Conservation (phyloP, 1,140 invertebrate species). For the Cherax destructor region DNA sequence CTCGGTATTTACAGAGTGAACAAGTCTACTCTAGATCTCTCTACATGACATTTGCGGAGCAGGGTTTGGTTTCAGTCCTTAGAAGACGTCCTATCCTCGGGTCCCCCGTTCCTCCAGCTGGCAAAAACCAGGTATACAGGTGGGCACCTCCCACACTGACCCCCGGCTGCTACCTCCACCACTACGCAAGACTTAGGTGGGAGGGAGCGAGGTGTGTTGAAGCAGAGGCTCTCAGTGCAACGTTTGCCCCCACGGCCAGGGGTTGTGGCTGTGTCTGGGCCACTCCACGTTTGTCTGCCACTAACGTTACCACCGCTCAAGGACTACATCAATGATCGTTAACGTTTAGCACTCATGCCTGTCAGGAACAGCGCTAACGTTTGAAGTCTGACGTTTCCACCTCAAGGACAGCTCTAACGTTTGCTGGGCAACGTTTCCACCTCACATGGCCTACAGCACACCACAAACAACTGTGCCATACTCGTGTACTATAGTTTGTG, state of each 20-base stretch:
- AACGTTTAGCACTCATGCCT: no score
- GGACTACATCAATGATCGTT: not conserved
- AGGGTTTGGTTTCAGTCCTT: not conserved
- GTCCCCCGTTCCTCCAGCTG: not conserved
- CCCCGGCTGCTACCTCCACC: conserved; percentile 19
- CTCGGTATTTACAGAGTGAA: no score
- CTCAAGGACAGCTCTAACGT: no score
- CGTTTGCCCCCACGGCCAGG: conserved; percentile 44
- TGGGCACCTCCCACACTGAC: conserved; percentile 1
- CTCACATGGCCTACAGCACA: not conserved
- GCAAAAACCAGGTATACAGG: not conserved
- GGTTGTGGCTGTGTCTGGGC: conserved; percentile 37
- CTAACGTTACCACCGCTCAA: not conserved
- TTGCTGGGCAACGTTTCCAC: not conserved
- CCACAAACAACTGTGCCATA: not conserved
- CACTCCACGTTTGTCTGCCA: not conserved
- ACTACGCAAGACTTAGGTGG: conserved; percentile 7
- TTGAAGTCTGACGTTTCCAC: no score
- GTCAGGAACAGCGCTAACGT: no score
- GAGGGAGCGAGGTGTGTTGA: not conserved
- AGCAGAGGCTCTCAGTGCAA: conserved; percentile 27
- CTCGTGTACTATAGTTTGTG: not conserved
- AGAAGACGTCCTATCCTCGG: no score
- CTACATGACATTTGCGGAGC: not conserved
- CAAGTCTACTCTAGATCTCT: not conserved